Evolutionary conservation across 2,888 invertebrate species (phyloP).

Genomic region (Mermis nigrescens): DNA sequence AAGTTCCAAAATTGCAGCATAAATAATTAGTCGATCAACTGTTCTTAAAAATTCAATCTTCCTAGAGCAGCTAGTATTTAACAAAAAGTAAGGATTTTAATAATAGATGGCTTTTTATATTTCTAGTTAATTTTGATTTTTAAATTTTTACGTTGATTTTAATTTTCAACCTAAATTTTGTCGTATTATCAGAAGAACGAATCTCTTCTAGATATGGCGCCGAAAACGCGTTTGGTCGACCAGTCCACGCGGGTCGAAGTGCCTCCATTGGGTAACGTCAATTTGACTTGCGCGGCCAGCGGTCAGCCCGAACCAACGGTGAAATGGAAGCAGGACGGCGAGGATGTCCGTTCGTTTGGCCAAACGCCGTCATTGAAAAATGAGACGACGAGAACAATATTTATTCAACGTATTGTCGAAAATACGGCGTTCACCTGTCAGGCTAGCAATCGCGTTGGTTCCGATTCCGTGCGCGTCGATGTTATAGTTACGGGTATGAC

Average conservation of each 20-base stretch:
- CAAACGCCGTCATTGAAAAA: background rate
- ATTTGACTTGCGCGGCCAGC: constrained; percentile 21
- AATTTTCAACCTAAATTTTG: too few relatives aligned
- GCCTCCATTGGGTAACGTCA: constrained; percentile 21
- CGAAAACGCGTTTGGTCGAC: background rate
- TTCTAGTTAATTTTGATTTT: too few relatives aligned
- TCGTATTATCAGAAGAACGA: too few relatives aligned
- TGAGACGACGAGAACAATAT: background rate
- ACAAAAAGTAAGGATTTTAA: too few relatives aligned
- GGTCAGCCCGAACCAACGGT: constrained; percentile 20
- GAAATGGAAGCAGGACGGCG: constrained; percentile 1
- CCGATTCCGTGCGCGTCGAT: background rate
- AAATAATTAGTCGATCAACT: too few relatives aligned
- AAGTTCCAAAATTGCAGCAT: too few relatives aligned
- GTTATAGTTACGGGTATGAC: background rate
- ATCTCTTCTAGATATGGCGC: background rate
- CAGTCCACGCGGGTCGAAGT: constrained; percentile 15
- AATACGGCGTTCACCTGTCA: background rate
- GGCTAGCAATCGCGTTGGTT: background rate
- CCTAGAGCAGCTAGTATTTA: too few relatives aligned
- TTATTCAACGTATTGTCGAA: background rate
- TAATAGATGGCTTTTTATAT: too few relatives aligned
- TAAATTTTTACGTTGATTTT: too few relatives aligned
- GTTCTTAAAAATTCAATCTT: too few relatives aligned
- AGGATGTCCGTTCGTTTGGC: background rate